Percentiles rank a stretch among this genome's conserved stretches.
These are phyloP conservation scores for Astyanax mexicanus DNA, from an alignment of 2,797 vertebrate species.

Conservation along the genomic window DNA sequence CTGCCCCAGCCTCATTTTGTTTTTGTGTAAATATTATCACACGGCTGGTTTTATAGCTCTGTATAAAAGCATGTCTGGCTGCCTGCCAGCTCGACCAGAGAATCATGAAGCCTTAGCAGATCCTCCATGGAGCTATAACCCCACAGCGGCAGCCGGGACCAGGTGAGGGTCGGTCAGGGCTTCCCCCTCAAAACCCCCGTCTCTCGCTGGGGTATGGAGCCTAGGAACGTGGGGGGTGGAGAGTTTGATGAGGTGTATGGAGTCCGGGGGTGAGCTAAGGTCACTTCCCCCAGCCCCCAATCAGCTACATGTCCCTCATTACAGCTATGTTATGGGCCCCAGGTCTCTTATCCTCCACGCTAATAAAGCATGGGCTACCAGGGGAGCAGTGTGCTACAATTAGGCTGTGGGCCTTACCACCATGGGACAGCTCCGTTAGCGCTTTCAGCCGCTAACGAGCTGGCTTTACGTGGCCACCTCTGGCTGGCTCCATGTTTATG, in stretches of 20 bases:
- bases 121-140: slow-evolving; percentile 12
- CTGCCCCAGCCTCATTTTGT: slow-evolving; percentile 8
- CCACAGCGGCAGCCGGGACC: slow-evolving; percentile 11
- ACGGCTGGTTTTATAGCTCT: slow-evolving; percentile 20
- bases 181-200: neutral
- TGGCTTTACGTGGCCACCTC: slow-evolving; percentile 67
- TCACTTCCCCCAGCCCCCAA: slow-evolving; percentile 62
- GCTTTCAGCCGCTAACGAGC: slow-evolving; percentile 47
- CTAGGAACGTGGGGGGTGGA: slow-evolving; percentile 27
- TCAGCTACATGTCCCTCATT: slow-evolving; percentile 70
- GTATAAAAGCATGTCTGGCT: slow-evolving; percentile 29
- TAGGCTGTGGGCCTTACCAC: slow-evolving; percentile 3
- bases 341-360: slow-evolving; percentile 60
- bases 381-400: slow-evolving; percentile 61
- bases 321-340: slow-evolving; percentile 62
- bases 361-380: slow-evolving; percentile 67
- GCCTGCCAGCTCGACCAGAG: slow-evolving; percentile 1
- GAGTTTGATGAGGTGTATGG: slow-evolving; percentile 35
- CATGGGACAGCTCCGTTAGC: slow-evolving; percentile 40
- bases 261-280: slow-evolving; percentile 59
- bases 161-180: slow-evolving; percentile 14
- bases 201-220: slow-evolving; percentile 25
- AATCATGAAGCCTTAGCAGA: slow-evolving; percentile 3
- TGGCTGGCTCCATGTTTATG: slow-evolving; percentile 71
- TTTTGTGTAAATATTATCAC: slow-evolving; percentile 2